A percentile compares a stretch with the other conserved stretches of the same genome.
These are phyloP conservation scores for Diarsia rubi DNA, from an alignment of 2,888 invertebrate species.

Conservation along the genomic window DNA sequence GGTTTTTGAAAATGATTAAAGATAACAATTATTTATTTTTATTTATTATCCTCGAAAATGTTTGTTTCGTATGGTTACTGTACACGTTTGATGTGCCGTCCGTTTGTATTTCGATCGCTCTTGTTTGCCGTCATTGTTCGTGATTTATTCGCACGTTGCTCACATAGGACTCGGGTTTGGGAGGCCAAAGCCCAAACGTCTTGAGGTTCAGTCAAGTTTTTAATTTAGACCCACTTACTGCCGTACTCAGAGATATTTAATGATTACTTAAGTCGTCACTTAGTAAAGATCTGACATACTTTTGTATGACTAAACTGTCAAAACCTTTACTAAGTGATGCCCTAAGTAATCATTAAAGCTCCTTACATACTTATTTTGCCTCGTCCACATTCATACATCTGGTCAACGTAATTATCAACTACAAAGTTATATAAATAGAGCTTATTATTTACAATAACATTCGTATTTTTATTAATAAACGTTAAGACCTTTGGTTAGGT, in stretches of 20 bases:
- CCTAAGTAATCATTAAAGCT: too few species aligned
- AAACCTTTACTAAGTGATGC: too few species aligned
- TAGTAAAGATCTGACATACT: too few species aligned
- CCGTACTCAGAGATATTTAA: too few species aligned
- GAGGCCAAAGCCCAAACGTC: background rate
- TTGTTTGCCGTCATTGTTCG: constrained; percentile 32
- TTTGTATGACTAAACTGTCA: too few species aligned
- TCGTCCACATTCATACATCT: too few species aligned
- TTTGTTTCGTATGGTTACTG: constrained; percentile 16
- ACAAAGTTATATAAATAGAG: background rate
- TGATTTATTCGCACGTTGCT: constrained; percentile 41
- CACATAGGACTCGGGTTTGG: background rate
- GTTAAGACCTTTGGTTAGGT: background rate
- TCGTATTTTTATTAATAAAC: background rate
- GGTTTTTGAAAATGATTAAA: too few species aligned
- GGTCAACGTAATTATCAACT: too few species aligned
- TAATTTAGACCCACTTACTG: too few species aligned
- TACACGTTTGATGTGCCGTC: constrained; percentile 28
- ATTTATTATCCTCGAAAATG: background rate
- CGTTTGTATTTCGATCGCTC: constrained; percentile 11
- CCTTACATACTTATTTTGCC: too few species aligned
- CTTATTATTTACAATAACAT: background rate
- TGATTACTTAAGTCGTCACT: too few species aligned
- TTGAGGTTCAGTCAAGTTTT: background rate
- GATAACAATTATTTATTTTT: too few species aligned